phyloP scores from a whole-genome alignment of 2,113 vertebrate species.

The Centropus unirufus region DNA sequence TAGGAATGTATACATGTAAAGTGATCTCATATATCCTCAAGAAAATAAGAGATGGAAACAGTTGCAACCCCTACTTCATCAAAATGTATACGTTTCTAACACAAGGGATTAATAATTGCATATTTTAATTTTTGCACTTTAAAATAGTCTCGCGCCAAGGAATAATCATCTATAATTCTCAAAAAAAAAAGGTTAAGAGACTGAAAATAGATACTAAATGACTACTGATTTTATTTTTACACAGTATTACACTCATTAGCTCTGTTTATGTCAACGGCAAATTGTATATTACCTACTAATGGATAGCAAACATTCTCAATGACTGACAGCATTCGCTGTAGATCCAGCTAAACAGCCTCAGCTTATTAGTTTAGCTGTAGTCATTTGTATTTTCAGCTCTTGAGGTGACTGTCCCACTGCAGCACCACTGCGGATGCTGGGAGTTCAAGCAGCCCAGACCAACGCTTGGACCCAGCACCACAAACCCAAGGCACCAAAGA shows the following conservation, averaged over 20 bases:
- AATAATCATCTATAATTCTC: background rate
- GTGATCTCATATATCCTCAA: background rate
- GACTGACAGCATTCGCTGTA: fast-evolving
- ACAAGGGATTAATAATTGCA: background rate
- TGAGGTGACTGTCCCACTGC: background rate
- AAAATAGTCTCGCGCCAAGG: background rate
- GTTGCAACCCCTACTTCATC: background rate
- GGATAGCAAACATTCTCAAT: background rate
- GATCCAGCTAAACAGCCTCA: background rate
- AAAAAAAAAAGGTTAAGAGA: background rate
- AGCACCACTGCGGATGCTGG: fast-evolving
- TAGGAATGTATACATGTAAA: background rate
- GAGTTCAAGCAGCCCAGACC: background rate
- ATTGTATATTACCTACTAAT: background rate
- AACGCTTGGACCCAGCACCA: background rate
- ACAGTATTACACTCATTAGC: background rate
- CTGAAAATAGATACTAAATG: background rate
- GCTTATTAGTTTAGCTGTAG: background rate
- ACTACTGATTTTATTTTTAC: background rate
- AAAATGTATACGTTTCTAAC: background rate
- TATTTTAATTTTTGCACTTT: background rate
- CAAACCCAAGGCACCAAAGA: background rate
- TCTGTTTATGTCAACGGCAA: background rate
- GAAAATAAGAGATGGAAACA: background rate
- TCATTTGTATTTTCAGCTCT: background rate